Percentiles rank a stretch among this genome's conserved stretches.
These are phyloP conservation scores for Trematomus loennbergii DNA, from an alignment of 2,113 vertebrate species.

Conservation along the genomic window DNA sequence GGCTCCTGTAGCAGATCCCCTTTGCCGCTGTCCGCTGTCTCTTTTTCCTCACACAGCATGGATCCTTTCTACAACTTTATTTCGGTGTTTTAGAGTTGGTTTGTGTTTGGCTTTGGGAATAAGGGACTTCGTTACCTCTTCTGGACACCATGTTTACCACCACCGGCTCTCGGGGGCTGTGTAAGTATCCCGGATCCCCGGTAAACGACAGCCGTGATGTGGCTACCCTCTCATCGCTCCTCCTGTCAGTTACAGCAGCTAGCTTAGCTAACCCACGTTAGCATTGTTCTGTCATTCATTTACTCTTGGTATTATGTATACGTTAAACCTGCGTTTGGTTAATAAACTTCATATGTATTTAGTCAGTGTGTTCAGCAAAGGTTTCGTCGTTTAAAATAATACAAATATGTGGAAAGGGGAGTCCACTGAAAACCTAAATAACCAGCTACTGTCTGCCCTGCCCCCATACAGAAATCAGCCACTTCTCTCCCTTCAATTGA, in stretches of 20 bases:
- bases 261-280: slow-evolving; percentile 42
- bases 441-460: not conserved
- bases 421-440: not conserved
- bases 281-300: slow-evolving; percentile 76
- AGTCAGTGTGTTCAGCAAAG: not conserved
- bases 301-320: not conserved
- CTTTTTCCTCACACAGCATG: slow-evolving; percentile 55
- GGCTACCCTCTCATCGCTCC: slow-evolving; percentile 1
- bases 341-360: not conserved
- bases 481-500: not conserved
- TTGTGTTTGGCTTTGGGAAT: slow-evolving; percentile 12
- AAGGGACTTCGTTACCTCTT: not conserved
- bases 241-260: slow-evolving; percentile 8
- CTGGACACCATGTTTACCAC: slow-evolving; percentile 81
- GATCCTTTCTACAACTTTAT: slow-evolving; percentile 67
- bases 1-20: slow-evolving; percentile 54
- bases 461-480: not conserved
- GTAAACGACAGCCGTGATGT: slow-evolving; percentile 3
- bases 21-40: slow-evolving; percentile 35
- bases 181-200: slow-evolving; percentile 74
- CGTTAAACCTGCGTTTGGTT: not conserved
- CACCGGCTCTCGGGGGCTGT: slow-evolving; percentile 84
- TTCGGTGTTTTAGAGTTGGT: slow-evolving; percentile 51
- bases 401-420: not conserved
- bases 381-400: not conserved